These are phyloP conservation scores for Lordiphosa mommai DNA, from an alignment of 1,140 invertebrate genomes.

Conservation along the genomic window DNA sequence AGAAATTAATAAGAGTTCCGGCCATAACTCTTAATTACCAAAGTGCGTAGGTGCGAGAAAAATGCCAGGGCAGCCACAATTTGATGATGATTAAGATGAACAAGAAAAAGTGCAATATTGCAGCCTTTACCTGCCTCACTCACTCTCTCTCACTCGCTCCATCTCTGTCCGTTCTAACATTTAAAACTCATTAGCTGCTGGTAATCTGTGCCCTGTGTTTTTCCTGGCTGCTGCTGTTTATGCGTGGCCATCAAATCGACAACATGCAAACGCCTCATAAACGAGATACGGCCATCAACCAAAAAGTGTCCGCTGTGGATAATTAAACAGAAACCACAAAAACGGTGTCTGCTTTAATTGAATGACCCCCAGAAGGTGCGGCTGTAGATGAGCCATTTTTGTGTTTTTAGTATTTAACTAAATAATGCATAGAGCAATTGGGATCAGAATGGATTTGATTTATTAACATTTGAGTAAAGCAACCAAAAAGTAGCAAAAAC, in stretches of 20 bases:
- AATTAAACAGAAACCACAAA: constrained; percentile 3
- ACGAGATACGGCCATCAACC: constrained; percentile 30
- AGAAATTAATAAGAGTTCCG: constrained; percentile 66
- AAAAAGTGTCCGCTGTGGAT: constrained; percentile 12
- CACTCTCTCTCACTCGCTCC: neutral
- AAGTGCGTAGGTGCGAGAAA: constrained; percentile 12
- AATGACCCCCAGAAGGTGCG: neutral
- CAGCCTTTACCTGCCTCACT: neutral
- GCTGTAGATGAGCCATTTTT: too few relatives aligned
- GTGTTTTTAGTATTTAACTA: too few relatives aligned
- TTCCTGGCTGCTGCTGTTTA: constrained; percentile 29
- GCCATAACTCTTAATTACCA: constrained; percentile 69
- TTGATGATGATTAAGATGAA: neutral
- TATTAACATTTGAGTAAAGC: too few relatives aligned
- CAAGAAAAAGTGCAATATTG: too few relatives aligned
- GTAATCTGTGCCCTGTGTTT: constrained; percentile 18
- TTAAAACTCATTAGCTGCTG: constrained; percentile 59
- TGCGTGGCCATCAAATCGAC: constrained; percentile 55
- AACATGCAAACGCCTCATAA: constrained; percentile 58
- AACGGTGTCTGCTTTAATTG: constrained; percentile 7
- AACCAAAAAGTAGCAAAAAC: too few relatives aligned
- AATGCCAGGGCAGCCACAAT: neutral
- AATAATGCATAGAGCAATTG: too few relatives aligned
- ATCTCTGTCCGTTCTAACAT: neutral
- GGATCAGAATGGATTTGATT: too few relatives aligned